These are phyloP conservation scores for Paraescarpia echinospica DNA, from an alignment of 1,140 invertebrate genomes.

Conservation along the genomic window DNA sequence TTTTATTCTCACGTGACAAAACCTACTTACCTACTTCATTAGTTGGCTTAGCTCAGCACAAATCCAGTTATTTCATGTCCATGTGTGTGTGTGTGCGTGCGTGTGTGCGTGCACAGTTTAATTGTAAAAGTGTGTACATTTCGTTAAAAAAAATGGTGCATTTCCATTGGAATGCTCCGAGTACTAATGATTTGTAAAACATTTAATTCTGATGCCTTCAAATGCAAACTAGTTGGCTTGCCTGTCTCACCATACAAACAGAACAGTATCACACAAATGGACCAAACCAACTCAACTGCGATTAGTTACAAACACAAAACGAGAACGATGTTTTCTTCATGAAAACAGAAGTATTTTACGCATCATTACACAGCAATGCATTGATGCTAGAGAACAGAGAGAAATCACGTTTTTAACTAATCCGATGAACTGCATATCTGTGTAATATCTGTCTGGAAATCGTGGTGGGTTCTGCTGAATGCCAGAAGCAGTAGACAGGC, in stretches of 20 bases:
- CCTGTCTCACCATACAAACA: not conserved
- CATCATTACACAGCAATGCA: not conserved
- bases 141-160: too few relatives aligned
- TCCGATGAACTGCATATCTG: not conserved
- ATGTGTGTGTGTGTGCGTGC: too few relatives aligned
- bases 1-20: too few relatives aligned
- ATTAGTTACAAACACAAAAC: not conserved
- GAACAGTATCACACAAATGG: too few relatives aligned
- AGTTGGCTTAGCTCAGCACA: too few relatives aligned
- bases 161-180: too few relatives aligned
- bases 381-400: not conserved
- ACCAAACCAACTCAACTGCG: not conserved
- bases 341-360: not conserved
- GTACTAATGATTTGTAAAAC: too few relatives aligned
- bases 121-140: too few relatives aligned
- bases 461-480: not conserved
- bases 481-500: not conserved
- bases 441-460: not conserved
- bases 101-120: too few relatives aligned
- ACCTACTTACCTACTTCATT: too few relatives aligned
- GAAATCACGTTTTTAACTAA: not conserved
- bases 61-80: too few relatives aligned
- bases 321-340: not conserved
- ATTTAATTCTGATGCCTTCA: not conserved
- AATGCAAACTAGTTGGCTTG: not conserved